Percentiles rank a stretch among this genome's conserved stretches.
Evolutionary conservation across 2,888 invertebrate species (phyloP).

Genomic region (Ophion slaviceki): DNA sequence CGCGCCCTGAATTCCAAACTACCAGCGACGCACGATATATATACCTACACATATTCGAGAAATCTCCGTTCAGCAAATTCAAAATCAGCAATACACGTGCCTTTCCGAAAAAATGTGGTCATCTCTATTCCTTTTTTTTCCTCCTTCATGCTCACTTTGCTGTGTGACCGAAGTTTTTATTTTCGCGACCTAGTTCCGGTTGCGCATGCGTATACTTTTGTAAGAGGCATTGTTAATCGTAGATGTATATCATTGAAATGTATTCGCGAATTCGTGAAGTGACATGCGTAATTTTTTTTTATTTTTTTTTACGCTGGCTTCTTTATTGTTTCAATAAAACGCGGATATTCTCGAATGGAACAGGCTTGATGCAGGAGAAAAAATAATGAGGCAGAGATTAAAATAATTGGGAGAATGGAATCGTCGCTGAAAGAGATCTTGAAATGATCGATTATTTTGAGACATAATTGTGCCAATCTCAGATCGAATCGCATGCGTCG

Average conservation of each 20-base stretch:
- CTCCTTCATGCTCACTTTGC: neutral
- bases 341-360: neutral
- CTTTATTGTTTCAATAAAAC: neutral
- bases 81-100: slow-evolving; percentile 4
- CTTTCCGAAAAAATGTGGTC: neutral
- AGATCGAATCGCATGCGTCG: too few species aligned
- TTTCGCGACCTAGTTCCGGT: neutral
- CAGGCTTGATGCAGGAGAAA: neutral
- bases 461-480: too few species aligned
- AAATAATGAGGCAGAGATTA: neutral
- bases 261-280: neutral
- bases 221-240: neutral
- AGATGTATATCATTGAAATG: neutral
- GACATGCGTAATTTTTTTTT: neutral
- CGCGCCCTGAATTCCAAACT: slow-evolving; percentile 54
- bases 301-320: neutral
- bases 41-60: neutral
- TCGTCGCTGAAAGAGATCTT: too few species aligned
- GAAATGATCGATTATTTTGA: too few species aligned
- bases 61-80: slow-evolving; percentile 36
- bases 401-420: neutral
- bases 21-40: slow-evolving; percentile 4
- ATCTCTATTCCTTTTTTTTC: neutral
- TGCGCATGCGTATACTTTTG: neutral
- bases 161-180: neutral